Conservation (phyloP, 2,888 invertebrate species). For the Trichacis sp. region DNA sequence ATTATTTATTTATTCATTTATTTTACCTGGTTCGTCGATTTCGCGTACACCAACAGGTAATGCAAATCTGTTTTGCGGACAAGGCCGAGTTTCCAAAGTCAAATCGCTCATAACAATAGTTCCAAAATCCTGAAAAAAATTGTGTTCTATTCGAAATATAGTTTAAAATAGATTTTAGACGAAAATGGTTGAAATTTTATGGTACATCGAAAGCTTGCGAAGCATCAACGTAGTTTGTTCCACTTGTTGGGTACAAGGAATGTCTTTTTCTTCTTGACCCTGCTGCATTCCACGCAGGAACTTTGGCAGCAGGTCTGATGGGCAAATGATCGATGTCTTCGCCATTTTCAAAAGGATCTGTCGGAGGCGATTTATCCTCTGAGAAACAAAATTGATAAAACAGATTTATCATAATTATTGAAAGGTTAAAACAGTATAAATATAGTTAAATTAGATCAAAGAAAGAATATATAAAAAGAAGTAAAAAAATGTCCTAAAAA, state of each 20-base stretch:
- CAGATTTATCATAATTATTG: neutral
- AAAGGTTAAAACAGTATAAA: too few relatives aligned
- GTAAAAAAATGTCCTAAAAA: too few relatives aligned
- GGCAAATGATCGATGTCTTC: constrained; percentile 63
- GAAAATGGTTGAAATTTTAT: too few relatives aligned
- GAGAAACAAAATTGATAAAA: constrained; percentile 1
- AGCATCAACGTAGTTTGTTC: constrained; percentile 64
- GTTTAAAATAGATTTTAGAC: too few relatives aligned
- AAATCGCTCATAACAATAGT: constrained; percentile 72
- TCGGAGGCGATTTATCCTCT: constrained; percentile 36
- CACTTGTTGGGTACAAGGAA: constrained; percentile 45
- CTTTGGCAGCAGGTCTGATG: constrained; percentile 42
- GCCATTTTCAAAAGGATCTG: constrained; percentile 39
- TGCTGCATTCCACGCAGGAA: constrained; percentile 6
- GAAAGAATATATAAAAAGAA: too few relatives aligned
- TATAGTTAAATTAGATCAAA: too few relatives aligned
- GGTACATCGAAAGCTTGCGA: constrained; percentile 67
- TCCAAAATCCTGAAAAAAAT: constrained; percentile 72
- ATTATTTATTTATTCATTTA: neutral
- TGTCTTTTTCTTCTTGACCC: constrained; percentile 46
- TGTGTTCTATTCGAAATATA: too few relatives aligned
- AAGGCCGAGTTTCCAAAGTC: constrained; percentile 71
- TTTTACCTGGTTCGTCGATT: constrained; percentile 52
- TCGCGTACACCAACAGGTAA: constrained; percentile 22
- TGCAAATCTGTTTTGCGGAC: constrained; percentile 54